Base-by-base conservation (phyloP, 2,888 invertebrate species). In the Ectemnius lituratus region DNA sequence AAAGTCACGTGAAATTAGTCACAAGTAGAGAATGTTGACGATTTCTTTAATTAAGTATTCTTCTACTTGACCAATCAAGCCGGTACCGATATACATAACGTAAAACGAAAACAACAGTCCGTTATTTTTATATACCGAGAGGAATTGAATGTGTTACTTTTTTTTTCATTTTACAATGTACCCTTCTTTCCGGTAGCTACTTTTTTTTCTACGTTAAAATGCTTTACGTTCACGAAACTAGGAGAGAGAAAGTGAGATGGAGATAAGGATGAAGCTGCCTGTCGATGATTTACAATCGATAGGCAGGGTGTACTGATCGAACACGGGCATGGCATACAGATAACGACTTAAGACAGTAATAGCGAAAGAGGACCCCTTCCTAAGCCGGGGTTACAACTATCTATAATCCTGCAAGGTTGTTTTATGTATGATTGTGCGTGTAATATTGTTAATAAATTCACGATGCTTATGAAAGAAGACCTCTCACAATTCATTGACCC, bases 391-490 rank as follows among this genome's bases (percentile, higher is more conserved):
- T 76, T 75, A 79, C 73, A 80, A 78, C 80, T 83, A 85, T 80
- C 82, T 88, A 86, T 85, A 85, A 85, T 81, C 84, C 81, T 81
- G 85, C 83, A 84, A 87, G 87, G 88, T 89, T 89, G 88, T 89
- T 90, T 85, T 88, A 87, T 89, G 89, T 89, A 89, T 88, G 89
- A 89, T 86, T 90, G 89, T 89, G 89, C 88, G 89, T 89, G 89
- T 88, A 88, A 88, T 84, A 88, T 84, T 89, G 88, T 90, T 88
- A 90, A 89, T 90, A 90, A 90, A 90, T 81, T 87, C 86, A 85
- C 86, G 89, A 89, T 89, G 89, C 89, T 90, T 90, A 90, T 88
- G 88, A 88, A 85, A 85, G 52, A 52, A 16, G 52, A 52, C n/a
- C 52, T 16, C 52, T 52, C 16, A 37, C 37, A 37, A 47, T 62